phyloP scores from a whole-genome alignment of 1,140 invertebrate species.

The Dinoponera quadriceps region DNA sequence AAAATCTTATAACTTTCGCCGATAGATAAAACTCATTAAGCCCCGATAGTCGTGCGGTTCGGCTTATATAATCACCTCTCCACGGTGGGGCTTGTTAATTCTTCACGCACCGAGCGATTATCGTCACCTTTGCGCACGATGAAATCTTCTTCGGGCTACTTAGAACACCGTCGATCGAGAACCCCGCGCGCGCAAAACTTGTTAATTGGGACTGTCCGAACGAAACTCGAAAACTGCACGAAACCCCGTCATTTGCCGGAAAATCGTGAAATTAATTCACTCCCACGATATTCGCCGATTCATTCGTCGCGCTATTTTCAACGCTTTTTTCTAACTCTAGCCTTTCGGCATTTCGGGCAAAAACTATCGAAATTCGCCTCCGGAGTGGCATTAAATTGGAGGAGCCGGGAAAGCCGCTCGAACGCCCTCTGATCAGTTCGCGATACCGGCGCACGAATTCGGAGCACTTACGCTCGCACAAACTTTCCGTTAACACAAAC shows the following conservation, averaged over 20 bases:
- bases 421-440: constrained; percentile 7
- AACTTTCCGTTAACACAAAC: constrained; percentile 33
- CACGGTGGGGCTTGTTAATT: constrained; percentile 22
- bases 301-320: neutral
- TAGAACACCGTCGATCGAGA: neutral
- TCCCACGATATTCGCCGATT: neutral
- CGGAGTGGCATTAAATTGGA: constrained; percentile 4
- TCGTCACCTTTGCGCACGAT: neutral
- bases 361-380: constrained; percentile 8
- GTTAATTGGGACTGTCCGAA: neutral
- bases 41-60: constrained; percentile 10
- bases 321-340: neutral
- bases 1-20: constrained; percentile 55
- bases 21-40: constrained; percentile 57
- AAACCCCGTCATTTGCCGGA: no score
- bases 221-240: neutral
- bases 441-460: constrained; percentile 3
- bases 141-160: constrained; percentile 8
- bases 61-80: constrained; percentile 51
- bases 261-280: neutral
- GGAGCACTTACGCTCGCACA: neutral
- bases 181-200: neutral
- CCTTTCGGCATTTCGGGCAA: neutral
- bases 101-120: neutral
- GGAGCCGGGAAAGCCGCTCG: neutral